Evolutionary conservation across 2,888 invertebrate genomes (phyloP), one percentile per base, ranked within the genome.

Genomic region (Watsonalla cultraria): DNA sequence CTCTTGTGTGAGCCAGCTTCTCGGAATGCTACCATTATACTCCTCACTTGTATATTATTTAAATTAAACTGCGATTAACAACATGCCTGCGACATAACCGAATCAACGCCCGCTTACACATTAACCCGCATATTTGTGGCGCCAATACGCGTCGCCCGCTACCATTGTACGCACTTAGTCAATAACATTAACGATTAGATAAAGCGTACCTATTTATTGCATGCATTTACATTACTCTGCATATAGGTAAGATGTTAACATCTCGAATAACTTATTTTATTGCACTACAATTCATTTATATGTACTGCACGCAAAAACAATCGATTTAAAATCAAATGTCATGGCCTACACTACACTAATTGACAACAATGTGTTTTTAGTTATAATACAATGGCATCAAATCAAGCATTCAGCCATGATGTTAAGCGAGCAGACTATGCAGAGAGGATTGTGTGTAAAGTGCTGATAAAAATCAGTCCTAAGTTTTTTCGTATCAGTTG

Each of bases 121-220:
- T 84, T 82, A 83, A 79, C 80, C 81, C 78, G 78, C 70, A 82
- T 82, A 82, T 74, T 79, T 62, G 79, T 79, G 82, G 83, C 84
- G 83, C 83, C 83, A 77, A 72, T 66, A 65, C 72, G 59, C 66
- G 72, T 72, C 73, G 74, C 69, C 66, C 62, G 74, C 70, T 74
- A 74, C 72, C 74, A 77, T 71, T 73, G 68, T 67, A 75, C 66
- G 65, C 71, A 64, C 68, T 71, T 68, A 65, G 62, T 67, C 57
- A 72, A 72, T 68, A 70, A 72, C 71, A 70, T 65, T 66, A 70
- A 68, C 62, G 68, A 70, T 72, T 69, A 73, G 67, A 72, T 70
- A 73, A 73, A 67, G 63, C 64, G 66, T 42, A 11, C 8, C 42
- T 42, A 74, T 74, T 71, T 74, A 74, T 70, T 65, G 68, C 49